Base-by-base conservation (phyloP, 2,888 invertebrate species). In the Graphium colonna region DNA sequence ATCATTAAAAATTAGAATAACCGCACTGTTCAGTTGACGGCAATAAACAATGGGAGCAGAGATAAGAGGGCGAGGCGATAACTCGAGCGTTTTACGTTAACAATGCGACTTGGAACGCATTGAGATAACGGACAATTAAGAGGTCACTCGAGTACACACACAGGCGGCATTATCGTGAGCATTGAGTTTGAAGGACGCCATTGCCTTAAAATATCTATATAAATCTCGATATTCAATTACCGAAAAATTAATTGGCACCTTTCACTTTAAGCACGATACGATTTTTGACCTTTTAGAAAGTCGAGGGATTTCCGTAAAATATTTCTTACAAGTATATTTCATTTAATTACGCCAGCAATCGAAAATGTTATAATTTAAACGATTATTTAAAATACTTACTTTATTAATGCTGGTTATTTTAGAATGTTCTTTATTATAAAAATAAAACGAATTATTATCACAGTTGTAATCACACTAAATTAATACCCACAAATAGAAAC, bases 11-110 rank as follows among this genome's bases (percentile, higher is more conserved):
- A 69, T 63, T 66, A 60, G 64, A 69, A 63, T 66, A 60, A 64
- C 68, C 67, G 61, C 52, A 65, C 63, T 63, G 72, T 67, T 71
- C 67, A 69, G 57, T 65, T 57, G 59, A 65, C 57, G 61, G 67
- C 69, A 76, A 74, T 74, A 71, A 77, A 77, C 74, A 76, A 76
- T 71, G 55, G 62, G 43, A 39, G 36, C 18, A 31, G 54, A 71
- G 73, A 78, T 77, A 77, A 73, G 68, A 61, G 62, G 40, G 41
- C 61, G 61, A 67, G 63, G 65, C 63, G 73, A 75, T 77, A 75
- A 72, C 59, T 64, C 67, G 12, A 66, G 67, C 61, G 64, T 63
- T 48, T 36, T 21, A 10, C 7, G 65, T 67, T 62, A 69, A 76
- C 74, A 76, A 74, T 69, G 69, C 70, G 60, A n/a, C 28, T 28